These are phyloP conservation scores for Oceanodroma leucorhoa DNA, from an alignment of 2,797 vertebrate genomes.

Conservation along the genomic window DNA sequence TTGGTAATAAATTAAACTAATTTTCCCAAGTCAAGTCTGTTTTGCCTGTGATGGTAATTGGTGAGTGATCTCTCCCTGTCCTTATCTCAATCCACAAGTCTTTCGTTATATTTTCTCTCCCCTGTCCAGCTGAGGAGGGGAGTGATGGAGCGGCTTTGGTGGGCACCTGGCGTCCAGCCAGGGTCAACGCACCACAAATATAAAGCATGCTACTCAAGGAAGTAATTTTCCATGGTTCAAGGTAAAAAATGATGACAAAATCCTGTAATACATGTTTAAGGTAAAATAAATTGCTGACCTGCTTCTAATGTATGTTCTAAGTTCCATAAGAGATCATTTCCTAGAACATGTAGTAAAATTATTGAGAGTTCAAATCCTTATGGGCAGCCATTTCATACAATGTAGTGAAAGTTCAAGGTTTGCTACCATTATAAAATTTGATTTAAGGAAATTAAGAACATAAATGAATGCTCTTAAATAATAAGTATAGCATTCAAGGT, in stretches of 20 bases:
- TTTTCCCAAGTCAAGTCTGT: not conserved
- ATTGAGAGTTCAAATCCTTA: not conserved
- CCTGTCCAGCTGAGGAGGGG: not conserved
- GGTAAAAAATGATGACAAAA: not conserved
- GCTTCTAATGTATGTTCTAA: not conserved
- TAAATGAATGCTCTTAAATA: not conserved
- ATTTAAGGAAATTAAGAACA: not conserved
- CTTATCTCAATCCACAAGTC: not conserved
- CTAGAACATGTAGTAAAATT: not conserved
- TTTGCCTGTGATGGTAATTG: rapidly evolving
- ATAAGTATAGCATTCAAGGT: not conserved
- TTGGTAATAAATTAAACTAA: not conserved
- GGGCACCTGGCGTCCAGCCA: not conserved
- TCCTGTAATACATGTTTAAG: not conserved
- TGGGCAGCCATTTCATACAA: rapidly evolving
- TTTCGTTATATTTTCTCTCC: not conserved
- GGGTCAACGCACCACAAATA: not conserved
- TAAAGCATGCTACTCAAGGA: rapidly evolving
- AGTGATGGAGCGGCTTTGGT: not conserved
- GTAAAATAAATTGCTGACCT: not conserved
- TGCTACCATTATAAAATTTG: not conserved
- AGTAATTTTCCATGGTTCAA: not conserved
- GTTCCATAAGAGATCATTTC: not conserved
- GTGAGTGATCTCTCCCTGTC: not conserved
- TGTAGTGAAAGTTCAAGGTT: not conserved